phyloP scores from a whole-genome alignment of 1,140 invertebrate genomes.

The Caerostris darwini region DNA sequence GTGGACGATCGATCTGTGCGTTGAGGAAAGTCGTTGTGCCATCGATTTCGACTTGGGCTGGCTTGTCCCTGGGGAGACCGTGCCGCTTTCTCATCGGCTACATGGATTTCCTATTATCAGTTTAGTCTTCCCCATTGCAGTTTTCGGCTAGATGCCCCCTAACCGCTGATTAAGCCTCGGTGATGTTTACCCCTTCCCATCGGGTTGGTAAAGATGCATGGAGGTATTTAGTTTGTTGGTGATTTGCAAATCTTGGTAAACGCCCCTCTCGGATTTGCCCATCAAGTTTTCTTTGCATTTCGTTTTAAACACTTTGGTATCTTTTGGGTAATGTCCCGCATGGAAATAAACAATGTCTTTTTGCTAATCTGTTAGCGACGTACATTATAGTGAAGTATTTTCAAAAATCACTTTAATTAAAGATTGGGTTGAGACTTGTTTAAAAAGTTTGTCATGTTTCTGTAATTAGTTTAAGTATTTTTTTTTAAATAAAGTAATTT shows the following conservation, averaged over 20 bases:
- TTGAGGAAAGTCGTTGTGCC: conserved; percentile 43
- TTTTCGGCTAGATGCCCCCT: conserved; percentile 35
- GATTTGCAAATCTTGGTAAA: conserved; percentile 27
- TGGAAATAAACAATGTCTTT: too few relatives aligned
- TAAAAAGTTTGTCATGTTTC: too few relatives aligned
- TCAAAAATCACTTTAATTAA: too few relatives aligned
- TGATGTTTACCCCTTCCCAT: not conserved
- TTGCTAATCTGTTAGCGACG: too few relatives aligned
- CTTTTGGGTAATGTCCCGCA: not conserved
- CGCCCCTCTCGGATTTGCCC: conserved; percentile 23
- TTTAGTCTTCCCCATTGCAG: conserved; percentile 52
- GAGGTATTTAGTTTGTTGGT: conserved; percentile 4
- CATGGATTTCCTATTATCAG: conserved; percentile 72
- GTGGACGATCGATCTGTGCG: conserved; percentile 29
- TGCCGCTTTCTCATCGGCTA: conserved; percentile 27
- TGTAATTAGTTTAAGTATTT: too few relatives aligned
- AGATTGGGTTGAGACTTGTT: too few relatives aligned
- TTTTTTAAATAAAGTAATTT: too few relatives aligned
- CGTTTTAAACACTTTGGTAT: not conserved
- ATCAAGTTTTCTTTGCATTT: not conserved
- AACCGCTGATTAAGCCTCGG: conserved; percentile 35
- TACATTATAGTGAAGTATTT: too few relatives aligned
- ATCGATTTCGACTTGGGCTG: conserved; percentile 60
- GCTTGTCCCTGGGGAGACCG: conserved; percentile 20
- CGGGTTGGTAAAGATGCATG: conserved; percentile 26